Percentiles rank a stretch among this genome's conserved stretches.
Evolutionary conservation across 2,113 vertebrate genomes (phyloP).

Genomic region (Aspidoscelis tigris): DNA sequence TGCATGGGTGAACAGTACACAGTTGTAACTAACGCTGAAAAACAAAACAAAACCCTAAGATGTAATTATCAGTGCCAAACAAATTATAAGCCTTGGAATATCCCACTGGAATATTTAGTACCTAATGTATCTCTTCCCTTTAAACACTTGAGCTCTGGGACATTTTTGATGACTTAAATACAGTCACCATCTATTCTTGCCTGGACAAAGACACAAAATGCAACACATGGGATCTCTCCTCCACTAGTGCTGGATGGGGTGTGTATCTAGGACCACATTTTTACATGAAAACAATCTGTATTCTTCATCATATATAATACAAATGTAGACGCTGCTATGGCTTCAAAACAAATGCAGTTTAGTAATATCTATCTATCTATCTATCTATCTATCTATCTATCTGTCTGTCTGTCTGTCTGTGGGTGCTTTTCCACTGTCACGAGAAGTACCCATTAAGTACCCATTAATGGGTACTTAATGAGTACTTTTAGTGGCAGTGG

Average conservation of each 20-base stretch:
- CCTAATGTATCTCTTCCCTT: slow-evolving; percentile 74
- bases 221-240: not conserved
- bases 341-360: not conserved
- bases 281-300: not conserved
- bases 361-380: no score
- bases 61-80: slow-evolving; percentile 82
- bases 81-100: slow-evolving; percentile 78
- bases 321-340: not conserved
- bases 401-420: no score
- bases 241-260: not conserved
- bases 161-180: slow-evolving; percentile 68
- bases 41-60: slow-evolving; percentile 59
- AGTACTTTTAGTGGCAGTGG: no score
- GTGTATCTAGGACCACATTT: not conserved
- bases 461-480: no score
- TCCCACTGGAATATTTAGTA: slow-evolving; percentile 79
- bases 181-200: not conserved
- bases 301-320: not conserved
- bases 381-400: no score
- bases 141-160: slow-evolving; percentile 74
- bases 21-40: slow-evolving; percentile 81
- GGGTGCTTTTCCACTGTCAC: no score
- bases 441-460: no score
- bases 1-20: slow-evolving; percentile 75
- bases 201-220: not conserved